phyloP scores from a whole-genome alignment of 2,888 invertebrate species.

The Trichogramma dendrolimi region DNA sequence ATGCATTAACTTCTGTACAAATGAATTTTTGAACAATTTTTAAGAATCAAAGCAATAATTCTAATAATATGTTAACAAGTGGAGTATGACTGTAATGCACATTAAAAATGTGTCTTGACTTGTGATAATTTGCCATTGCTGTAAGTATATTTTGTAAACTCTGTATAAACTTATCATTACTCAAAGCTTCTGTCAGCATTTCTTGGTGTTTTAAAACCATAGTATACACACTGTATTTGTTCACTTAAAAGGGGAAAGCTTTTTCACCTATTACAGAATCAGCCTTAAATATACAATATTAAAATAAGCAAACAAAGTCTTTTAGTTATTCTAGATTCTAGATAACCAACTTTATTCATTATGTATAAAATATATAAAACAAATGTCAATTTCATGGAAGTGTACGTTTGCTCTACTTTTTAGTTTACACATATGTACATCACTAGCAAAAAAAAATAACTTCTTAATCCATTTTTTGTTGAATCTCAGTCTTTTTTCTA shows the following conservation, averaged over 20 bases:
- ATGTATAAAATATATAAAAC: conserved; percentile 26
- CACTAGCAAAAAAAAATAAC: conserved; percentile 7
- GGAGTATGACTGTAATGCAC: conserved; percentile 18
- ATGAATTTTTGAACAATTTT: too few species aligned
- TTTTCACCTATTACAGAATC: too few species aligned
- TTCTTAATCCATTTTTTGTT: conserved; percentile 44
- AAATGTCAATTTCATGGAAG: not conserved
- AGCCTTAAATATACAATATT: too few species aligned
- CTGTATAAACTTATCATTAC: conserved; percentile 12
- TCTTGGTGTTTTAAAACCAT: conserved; percentile 18
- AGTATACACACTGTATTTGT: conserved; percentile 8
- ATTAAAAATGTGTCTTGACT: conserved; percentile 17
- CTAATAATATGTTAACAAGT: not conserved
- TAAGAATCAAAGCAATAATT: too few species aligned
- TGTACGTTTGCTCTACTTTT: not conserved
- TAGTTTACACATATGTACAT: conserved; percentile 31
- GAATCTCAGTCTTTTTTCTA: conserved; percentile 41
- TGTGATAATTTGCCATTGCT: conserved; percentile 24
- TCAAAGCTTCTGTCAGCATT: conserved; percentile 22
- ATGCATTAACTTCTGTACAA: too few species aligned
- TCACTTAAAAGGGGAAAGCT: too few species aligned
- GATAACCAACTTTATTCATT: too few species aligned
- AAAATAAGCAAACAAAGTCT: too few species aligned
- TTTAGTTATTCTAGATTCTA: too few species aligned
- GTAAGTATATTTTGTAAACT: not conserved